Conservation (phyloP, 53 echinoderm and acorn worm species). For the Temnopleurus reevesii region DNA sequence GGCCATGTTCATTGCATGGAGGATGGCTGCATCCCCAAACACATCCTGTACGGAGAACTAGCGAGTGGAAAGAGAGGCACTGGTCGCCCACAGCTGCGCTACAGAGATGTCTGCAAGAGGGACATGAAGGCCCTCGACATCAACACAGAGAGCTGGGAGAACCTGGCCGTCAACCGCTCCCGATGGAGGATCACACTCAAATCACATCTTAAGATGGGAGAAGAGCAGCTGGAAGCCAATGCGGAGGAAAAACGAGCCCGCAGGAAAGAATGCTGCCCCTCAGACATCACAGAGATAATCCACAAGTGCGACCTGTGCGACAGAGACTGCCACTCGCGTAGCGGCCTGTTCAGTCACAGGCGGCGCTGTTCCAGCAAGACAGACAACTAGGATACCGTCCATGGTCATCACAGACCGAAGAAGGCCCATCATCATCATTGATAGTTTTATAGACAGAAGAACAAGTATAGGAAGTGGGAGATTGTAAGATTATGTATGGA, state of each 20-base stretch:
- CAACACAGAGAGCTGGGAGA: constrained; percentile 55
- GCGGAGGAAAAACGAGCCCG: constrained; percentile 49
- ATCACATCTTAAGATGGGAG: constrained; percentile 10
- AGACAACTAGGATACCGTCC: too few species aligned
- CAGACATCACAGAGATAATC: background rate
- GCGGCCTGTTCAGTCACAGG: constrained; percentile 38
- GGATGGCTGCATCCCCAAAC: constrained; percentile 63
- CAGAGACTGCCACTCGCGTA: constrained; percentile 48
- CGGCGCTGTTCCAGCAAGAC: constrained; percentile 14
- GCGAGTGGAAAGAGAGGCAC: constrained; percentile 28
- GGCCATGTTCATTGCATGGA: constrained; percentile 66
- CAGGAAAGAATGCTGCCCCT: background rate
- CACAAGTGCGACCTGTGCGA: constrained; percentile 32
- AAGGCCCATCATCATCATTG: too few species aligned
- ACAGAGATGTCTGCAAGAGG: constrained; percentile 59
- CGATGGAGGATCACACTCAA: background rate
- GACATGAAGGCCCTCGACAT: constrained; percentile 63
- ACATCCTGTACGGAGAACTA: constrained; percentile 61
- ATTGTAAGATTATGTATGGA: too few species aligned
- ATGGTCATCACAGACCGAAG: too few species aligned
- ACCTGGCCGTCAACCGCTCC: constrained; percentile 1
- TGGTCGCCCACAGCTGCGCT: constrained; percentile 60
- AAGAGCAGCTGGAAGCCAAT: background rate
- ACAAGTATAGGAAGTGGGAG: too few species aligned
- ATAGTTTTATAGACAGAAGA: too few species aligned